phyloP scores from a whole-genome alignment of 1,140 invertebrate genomes.

The Tachypleus tridentatus region DNA sequence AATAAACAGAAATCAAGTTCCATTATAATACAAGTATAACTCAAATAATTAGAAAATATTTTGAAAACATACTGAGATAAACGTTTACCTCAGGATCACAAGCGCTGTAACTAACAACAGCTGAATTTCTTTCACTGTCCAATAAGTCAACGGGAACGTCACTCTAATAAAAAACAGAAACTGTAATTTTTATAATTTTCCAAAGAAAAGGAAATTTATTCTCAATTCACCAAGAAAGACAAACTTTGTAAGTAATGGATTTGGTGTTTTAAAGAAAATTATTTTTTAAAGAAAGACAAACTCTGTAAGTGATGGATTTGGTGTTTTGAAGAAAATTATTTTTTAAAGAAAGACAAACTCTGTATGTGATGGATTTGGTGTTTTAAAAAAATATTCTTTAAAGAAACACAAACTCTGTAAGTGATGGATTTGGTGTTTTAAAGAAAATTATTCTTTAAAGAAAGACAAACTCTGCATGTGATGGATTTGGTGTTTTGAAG shows the following conservation, averaged over 20 bases:
- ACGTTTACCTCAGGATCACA: conserved; percentile 47
- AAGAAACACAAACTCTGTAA: too few species aligned
- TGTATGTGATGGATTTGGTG: too few species aligned
- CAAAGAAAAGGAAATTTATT: conserved; percentile 4
- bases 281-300: not conserved
- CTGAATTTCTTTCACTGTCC: conserved; percentile 75
- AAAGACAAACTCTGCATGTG: too few species aligned
- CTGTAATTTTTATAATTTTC: not conserved
- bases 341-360: too few species aligned
- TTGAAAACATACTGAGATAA: not conserved
- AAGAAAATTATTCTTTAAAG: too few species aligned
- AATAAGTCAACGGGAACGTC: conserved; percentile 68
- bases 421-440: too few species aligned
- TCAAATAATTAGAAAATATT: not conserved
- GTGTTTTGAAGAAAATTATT: too few species aligned
- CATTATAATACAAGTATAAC: not conserved
- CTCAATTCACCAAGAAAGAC: not conserved
- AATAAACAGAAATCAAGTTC: not conserved
- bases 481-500: too few species aligned
- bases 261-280: not conserved
- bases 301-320: not conserved
- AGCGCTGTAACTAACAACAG: conserved; percentile 65
- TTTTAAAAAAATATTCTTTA: too few species aligned
- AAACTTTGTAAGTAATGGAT: too few species aligned
- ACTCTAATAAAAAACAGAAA: conserved; percentile 37